Evolutionary conservation across 1,140 invertebrate species (phyloP), one percentile per base, ranked within the genome.

Genomic region (Drosophila nikananu): DNA sequence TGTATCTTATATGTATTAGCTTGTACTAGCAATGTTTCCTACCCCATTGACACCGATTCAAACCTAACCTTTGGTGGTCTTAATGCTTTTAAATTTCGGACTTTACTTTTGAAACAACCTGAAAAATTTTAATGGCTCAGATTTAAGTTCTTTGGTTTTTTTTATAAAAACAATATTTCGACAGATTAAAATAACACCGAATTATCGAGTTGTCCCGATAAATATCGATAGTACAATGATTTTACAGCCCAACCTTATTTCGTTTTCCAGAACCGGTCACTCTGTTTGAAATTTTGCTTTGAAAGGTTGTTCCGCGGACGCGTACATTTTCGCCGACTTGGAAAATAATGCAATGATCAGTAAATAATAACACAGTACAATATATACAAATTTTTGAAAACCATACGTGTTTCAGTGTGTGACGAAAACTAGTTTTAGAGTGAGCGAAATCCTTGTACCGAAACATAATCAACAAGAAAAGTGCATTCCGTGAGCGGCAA

Each of bases 401-500:
- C 12, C 6, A 21, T 15, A 15, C 6, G 15, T 41, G 52, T 64
- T 39, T 15, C 32, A 71, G 44, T 79, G 64, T 52, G n/a, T 27
- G 46, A 17, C 37, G 57, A 37, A 15, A 77, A 39, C 62, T 15
- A 48, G 66, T 54, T 30, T 30, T 19, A 61, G 30, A 39, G 60
- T 63, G 60, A 60, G 60, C 49, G 2, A 32, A 73, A 73, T 25
- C 7, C 13, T 25, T 32, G 21, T 42, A 15, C 21, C 12, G n/a
- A 65, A 57, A 23, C 27, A 21, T 2, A 44, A 62, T 27, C 39
- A 44, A 63, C 48, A 51, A 46, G 57, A 49, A 62, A 81, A 71
- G 59, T 58, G 81, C 70, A 80, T 68, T 80, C 74, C 54, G 41
- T 23, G 27, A 46, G 66, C 59, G 68, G 80, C 49, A 64, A 72